A percentile compares a stretch with the other conserved stretches of the same genome.
phyloP scores from a whole-genome alignment of 2,888 invertebrate species.

The Falcaria lacertinaria region DNA sequence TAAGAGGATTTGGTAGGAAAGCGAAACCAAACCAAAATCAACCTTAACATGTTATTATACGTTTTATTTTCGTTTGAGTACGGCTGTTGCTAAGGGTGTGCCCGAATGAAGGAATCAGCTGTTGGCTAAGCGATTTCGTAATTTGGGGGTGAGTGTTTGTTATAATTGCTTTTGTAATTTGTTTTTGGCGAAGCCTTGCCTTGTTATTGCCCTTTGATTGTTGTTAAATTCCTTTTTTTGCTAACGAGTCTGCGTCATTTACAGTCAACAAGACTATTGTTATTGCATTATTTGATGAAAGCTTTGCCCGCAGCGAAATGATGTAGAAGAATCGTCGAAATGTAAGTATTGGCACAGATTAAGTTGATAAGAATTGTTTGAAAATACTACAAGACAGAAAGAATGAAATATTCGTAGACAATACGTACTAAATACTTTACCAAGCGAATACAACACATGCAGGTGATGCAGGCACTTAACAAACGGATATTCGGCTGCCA shows the following conservation, averaged over 20 bases:
- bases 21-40: neutral
- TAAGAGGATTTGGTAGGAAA: neutral
- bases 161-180: constrained; percentile 20
- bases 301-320: too few relatives aligned
- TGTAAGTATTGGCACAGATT: too few relatives aligned
- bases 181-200: constrained; percentile 12
- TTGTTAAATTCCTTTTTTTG: neutral
- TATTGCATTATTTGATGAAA: neutral
- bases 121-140: constrained; percentile 22
- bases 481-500: too few relatives aligned
- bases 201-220: constrained; percentile 2
- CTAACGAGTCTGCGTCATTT: neutral
- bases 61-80: neutral
- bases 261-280: too few relatives aligned
- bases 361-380: too few relatives aligned
- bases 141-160: constrained; percentile 19
- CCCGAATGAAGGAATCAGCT: constrained; percentile 27
- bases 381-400: too few relatives aligned
- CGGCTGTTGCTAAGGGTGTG: constrained; percentile 13
- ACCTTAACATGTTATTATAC: neutral
- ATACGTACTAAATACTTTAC: too few relatives aligned
- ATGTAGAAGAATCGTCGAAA: too few relatives aligned
- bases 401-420: too few relatives aligned
- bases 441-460: too few relatives aligned
- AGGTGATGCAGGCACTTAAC: too few relatives aligned